A percentile compares a stretch with the other conserved stretches of the same genome.
phyloP scores from a whole-genome alignment of 2,797 vertebrate species.

The Lepus townsendii region DNA sequence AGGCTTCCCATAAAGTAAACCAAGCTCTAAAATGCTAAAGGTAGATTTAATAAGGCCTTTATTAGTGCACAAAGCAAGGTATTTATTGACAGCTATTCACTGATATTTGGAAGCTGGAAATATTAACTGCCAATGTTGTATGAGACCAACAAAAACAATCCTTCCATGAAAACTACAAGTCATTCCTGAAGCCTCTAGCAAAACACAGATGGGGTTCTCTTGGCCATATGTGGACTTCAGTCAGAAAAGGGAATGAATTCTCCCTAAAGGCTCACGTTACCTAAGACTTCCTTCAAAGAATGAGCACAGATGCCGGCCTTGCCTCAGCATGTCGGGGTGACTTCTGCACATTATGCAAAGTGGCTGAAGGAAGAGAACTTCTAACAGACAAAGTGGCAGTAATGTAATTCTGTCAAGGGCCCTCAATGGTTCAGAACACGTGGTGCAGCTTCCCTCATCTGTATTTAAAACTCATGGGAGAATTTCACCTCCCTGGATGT shows the following conservation, averaged over 20 bases:
- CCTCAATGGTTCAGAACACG: too few species aligned
- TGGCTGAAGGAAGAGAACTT: not conserved
- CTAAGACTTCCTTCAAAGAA: not conserved
- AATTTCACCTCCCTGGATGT: not conserved
- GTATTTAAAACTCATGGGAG: not conserved
- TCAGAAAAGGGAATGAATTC: not conserved
- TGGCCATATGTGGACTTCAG: not conserved
- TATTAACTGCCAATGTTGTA: not conserved
- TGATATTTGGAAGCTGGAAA: not conserved
- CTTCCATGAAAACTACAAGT: not conserved
- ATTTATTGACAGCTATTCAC: not conserved
- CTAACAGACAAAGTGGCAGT: not conserved
- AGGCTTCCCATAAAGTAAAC: not conserved
- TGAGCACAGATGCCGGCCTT: not conserved
- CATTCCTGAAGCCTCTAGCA: not conserved
- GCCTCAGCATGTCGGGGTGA: not conserved
- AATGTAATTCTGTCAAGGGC: not conserved
- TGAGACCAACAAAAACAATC: not conserved
- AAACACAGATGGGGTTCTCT: not conserved
- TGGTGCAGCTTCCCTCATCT: not conserved
- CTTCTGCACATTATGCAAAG: not conserved
- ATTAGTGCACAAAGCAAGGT: not conserved
- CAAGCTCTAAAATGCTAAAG: not conserved
- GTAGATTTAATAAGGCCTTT: constrained; percentile 49
- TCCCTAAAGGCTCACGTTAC: not conserved